Conservation (phyloP, 2,888 invertebrate genomes). For the Bembecia ichneumoniformis region DNA sequence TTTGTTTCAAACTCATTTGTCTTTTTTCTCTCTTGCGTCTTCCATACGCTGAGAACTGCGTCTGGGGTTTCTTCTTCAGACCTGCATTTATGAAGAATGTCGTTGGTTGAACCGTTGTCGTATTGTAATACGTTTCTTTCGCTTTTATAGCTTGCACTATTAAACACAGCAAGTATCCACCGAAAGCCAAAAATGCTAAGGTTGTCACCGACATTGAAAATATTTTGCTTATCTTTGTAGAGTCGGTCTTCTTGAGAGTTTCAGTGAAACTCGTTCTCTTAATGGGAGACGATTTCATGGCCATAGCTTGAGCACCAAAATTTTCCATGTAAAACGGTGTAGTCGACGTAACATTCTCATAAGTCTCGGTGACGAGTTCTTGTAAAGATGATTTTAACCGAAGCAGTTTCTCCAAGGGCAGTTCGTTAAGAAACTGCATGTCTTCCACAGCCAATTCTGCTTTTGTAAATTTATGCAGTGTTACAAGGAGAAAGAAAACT, state of each 20-base stretch:
- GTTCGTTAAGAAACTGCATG: slow-evolving; percentile 74
- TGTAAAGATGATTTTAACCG: slow-evolving; percentile 67
- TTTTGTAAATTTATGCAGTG: slow-evolving; percentile 17
- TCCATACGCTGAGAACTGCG: slow-evolving; percentile 53
- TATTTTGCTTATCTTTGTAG: slow-evolving; percentile 79
- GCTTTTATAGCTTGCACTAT: slow-evolving; percentile 82
- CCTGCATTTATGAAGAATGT: slow-evolving; percentile 50
- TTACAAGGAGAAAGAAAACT: slow-evolving; percentile 15
- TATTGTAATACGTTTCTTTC: slow-evolving; percentile 57
- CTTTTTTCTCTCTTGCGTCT: slow-evolving; percentile 35
- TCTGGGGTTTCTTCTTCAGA: slow-evolving; percentile 57
- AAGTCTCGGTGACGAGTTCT: slow-evolving; percentile 33
- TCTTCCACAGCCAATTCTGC: slow-evolving; percentile 38
- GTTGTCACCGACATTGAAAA: slow-evolving; percentile 85
- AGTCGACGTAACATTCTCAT: slow-evolving; percentile 31
- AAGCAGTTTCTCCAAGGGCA: slow-evolving; percentile 79
- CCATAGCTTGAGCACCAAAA: slow-evolving; percentile 59
- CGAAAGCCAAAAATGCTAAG: slow-evolving; percentile 86
- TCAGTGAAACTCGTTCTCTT: slow-evolving; percentile 61
- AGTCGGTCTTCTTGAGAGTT: slow-evolving; percentile 54
- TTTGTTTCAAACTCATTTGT: slow-evolving; percentile 21
- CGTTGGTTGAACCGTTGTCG: slow-evolving; percentile 33
- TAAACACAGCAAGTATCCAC: slow-evolving; percentile 84
- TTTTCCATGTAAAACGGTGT: slow-evolving; percentile 33
- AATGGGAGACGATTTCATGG: slow-evolving; percentile 41